Conservation (phyloP, 2,888 invertebrate genomes). For the Caenorhabditis wallacei region DNA sequence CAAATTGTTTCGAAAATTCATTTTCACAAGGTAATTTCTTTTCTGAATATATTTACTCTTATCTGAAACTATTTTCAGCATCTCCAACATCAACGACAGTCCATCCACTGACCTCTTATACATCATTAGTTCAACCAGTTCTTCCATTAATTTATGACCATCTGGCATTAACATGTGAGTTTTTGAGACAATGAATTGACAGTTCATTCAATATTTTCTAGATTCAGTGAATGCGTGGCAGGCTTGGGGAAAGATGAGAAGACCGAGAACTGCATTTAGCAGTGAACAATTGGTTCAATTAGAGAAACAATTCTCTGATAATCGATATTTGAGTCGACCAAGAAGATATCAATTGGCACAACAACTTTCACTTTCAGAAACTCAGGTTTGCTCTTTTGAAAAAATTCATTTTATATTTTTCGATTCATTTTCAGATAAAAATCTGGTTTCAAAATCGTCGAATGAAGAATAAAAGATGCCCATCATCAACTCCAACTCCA, state of each 20-base stretch:
- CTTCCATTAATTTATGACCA: conserved; percentile 75
- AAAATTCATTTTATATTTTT: background rate
- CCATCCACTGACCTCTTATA: conserved; percentile 38
- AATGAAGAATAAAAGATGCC: conserved; percentile 95
- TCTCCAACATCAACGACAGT: conserved; percentile 4
- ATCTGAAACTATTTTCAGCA: too few species aligned
- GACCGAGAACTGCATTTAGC: conserved; percentile 98
- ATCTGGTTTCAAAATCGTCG: conserved; percentile 94
- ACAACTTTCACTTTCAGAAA: conserved; percentile 96
- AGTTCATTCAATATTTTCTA: conserved; percentile 10
- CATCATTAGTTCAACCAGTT: conserved; percentile 57
- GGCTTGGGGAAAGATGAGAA: conserved; percentile 88
- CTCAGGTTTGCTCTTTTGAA: conserved; percentile 88
- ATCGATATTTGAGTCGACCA: conserved; percentile 98
- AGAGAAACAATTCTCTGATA: conserved; percentile 98
- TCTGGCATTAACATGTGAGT: conserved; percentile 68
- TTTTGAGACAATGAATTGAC: background rate
- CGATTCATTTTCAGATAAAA: conserved; percentile 88
- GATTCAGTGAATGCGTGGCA: conserved; percentile 82
- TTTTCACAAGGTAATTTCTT: conserved; percentile 10
- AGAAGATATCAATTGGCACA: conserved; percentile 99
- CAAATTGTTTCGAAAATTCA: conserved; percentile 1
- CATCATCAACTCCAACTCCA: conserved; percentile 32
- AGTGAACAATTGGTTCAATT: conserved; percentile 96
- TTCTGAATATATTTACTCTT: conserved; percentile 53